A percentile compares a stretch with the other conserved stretches of the same genome.
Evolutionary conservation across 2,888 invertebrate genomes (phyloP).

Genomic region (Hydropsyche betteni): DNA sequence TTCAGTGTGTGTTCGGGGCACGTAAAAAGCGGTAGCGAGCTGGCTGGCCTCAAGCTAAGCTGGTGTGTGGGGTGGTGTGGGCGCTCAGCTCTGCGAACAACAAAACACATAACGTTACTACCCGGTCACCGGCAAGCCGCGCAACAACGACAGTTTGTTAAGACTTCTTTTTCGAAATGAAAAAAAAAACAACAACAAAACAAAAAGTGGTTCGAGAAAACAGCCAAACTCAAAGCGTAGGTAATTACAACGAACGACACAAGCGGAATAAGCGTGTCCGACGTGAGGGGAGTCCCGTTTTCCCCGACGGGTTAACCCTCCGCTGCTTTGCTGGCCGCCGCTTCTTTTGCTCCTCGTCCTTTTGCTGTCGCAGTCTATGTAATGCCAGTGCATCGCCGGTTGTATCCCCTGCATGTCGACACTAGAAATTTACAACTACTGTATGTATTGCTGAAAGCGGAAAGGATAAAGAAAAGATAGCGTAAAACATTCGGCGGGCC

Average conservation of each 20-base stretch:
- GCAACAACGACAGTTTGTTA: conserved; percentile 6
- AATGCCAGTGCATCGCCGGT: too few species aligned
- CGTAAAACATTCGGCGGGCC: conserved; percentile 15
- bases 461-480: conserved; percentile 1
- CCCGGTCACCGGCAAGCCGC: conserved; percentile 42
- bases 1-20: conserved; percentile 49
- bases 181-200: too few species aligned
- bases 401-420: neutral
- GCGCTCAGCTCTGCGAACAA: conserved; percentile 67
- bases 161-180: neutral
- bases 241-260: too few species aligned
- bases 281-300: too few species aligned
- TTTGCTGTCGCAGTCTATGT: too few species aligned
- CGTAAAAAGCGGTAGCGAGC: conserved; percentile 59
- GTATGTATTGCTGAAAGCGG: conserved; percentile 7
- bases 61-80: conserved; percentile 65
- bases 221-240: too few species aligned
- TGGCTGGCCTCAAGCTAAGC: conserved; percentile 60
- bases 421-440: neutral
- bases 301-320: too few species aligned
- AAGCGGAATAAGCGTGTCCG: too few species aligned
- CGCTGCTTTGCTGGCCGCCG: too few species aligned
- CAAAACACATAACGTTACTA: conserved; percentile 55
- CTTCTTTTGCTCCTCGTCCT: too few species aligned
- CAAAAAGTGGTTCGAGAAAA: too few species aligned